A percentile compares a stretch with the other conserved stretches of the same genome.
Conservation (phyloP, 2,113 vertebrate species). For the Albula glossodonta region DNA sequence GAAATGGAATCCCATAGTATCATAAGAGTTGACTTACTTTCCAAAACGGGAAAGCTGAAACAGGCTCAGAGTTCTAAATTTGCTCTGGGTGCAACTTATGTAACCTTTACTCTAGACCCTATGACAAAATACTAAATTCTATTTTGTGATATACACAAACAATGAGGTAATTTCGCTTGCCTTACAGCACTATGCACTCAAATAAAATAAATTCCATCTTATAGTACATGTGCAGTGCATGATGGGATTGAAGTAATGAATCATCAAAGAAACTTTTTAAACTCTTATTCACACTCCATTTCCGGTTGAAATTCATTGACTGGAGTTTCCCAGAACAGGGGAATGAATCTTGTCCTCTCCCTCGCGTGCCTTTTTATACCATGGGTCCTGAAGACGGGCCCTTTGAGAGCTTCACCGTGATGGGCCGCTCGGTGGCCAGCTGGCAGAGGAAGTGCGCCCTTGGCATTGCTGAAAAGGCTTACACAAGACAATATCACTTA, state of each 20-base stretch:
- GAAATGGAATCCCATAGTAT: background rate
- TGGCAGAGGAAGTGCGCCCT: conserved; percentile 5
- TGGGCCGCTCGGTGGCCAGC: background rate
- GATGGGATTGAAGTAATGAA: background rate
- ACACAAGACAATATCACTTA: conserved; percentile 11
- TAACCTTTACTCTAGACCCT: background rate
- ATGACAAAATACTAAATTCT: background rate
- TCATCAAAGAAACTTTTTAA: background rate
- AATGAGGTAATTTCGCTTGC: background rate
- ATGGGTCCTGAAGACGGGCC: background rate
- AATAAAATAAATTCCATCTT: background rate
- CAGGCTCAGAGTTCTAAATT: background rate
- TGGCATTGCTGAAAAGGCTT: conserved; percentile 11
- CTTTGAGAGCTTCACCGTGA: conserved; percentile 9
- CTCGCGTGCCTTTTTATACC: conserved; percentile 11
- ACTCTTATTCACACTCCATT: background rate
- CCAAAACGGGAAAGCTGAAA: background rate
- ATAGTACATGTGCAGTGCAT: background rate
- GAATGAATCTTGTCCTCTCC: background rate
- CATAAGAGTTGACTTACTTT: background rate
- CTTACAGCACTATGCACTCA: background rate
- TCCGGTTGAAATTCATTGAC: conserved; percentile 5
- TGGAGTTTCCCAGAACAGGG: background rate
- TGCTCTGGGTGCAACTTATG: background rate
- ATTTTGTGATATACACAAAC: background rate